A percentile compares a stretch with the other conserved stretches of the same genome.
These are phyloP conservation scores for Leuciscus idus DNA, from an alignment of 2,113 vertebrate genomes.

Conservation along the genomic window DNA sequence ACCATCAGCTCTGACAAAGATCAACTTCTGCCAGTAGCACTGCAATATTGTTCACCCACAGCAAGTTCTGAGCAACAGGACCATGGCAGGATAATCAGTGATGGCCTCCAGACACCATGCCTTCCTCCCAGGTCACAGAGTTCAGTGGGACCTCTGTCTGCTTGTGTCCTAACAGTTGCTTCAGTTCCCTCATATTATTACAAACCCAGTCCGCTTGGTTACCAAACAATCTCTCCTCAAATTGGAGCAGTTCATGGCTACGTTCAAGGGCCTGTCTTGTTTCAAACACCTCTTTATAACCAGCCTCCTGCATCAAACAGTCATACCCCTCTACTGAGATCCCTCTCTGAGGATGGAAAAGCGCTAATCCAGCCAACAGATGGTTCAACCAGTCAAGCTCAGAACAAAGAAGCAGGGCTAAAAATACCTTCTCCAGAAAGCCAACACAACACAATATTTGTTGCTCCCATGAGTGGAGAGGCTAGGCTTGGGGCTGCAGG, in stretches of 20 bases:
- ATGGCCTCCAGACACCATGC: slow-evolving; percentile 31
- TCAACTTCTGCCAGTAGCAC: neutral
- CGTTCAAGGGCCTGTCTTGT: slow-evolving; percentile 53
- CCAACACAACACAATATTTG: slow-evolving; percentile 43
- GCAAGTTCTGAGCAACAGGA: slow-evolving; percentile 11
- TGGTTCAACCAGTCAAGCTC: slow-evolving; percentile 10
- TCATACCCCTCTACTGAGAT: slow-evolving; percentile 46
- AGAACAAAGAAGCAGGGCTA: neutral
- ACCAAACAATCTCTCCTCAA: slow-evolving; percentile 51
- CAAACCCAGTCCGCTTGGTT: slow-evolving; percentile 44
- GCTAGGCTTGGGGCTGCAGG: slow-evolving; percentile 11
- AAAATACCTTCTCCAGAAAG: slow-evolving; percentile 31
- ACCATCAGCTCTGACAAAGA: slow-evolving; percentile 33
- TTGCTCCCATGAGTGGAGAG: slow-evolving; percentile 53
- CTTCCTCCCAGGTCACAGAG: slow-evolving; percentile 42
- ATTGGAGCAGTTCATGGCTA: slow-evolving; percentile 55
- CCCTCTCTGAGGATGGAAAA: slow-evolving; percentile 44
- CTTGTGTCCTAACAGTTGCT: slow-evolving; percentile 52
- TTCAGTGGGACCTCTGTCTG: slow-evolving; percentile 51
- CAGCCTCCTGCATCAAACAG: slow-evolving; percentile 35
- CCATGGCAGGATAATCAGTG: neutral
- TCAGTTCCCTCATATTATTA: slow-evolving; percentile 54
- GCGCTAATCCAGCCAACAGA: slow-evolving; percentile 14
- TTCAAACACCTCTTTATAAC: slow-evolving; percentile 48
- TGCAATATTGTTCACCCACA: slow-evolving; percentile 7